Evolutionary conservation across 2,797 vertebrate genomes (phyloP), one percentile per base, ranked within the genome.

Genomic region (Thalassophryne amazonica): DNA sequence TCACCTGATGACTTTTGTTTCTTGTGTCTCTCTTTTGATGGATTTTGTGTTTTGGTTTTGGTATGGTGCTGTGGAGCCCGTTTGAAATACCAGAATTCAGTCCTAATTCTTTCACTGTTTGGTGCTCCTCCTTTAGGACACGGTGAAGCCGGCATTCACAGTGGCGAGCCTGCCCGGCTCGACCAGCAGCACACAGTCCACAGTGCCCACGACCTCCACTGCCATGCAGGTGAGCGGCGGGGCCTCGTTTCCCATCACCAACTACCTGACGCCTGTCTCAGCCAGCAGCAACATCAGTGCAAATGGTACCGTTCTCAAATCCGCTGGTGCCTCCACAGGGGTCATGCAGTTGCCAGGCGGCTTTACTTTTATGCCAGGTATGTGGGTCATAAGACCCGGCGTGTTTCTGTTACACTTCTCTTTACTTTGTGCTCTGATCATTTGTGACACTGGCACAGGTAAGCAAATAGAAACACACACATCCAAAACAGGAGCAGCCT

Each of bases 181-280:
- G 4, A 90, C 92, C 17, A 95, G 94, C 56, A 90, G 77, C 29
- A 18, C 92, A 59, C 95, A 94, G 86, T 90, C 92, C 80, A 94
- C 95, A 0, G 93, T 91, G 2, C 92, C 96, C 39, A 96, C 94
- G 92, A 95, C 96, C 57, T 97, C 95, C 52, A 98, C 96, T 77
- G 95, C 94, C 88, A 97, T 98, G 96, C 96, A 99, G 91, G 93
- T 94, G 85, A 97, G 93, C 94, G 97, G 94, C 0, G 94, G 94
- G 13, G 83, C 93, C n/a, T 94, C 94, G 9, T 98, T 97, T 71
- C 97, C 97, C 77, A 97, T 99, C 91, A 98, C 96, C 77, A 99
- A 98, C 90, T 98, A 98, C 91, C 87, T 99, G 92, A 94, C 96
- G 1, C 97, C 96, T 1, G 92, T 92, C 65, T 95, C 94, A 34